These are phyloP conservation scores for Antitype chi DNA, from an alignment of 2,888 invertebrate species.

Conservation along the genomic window DNA sequence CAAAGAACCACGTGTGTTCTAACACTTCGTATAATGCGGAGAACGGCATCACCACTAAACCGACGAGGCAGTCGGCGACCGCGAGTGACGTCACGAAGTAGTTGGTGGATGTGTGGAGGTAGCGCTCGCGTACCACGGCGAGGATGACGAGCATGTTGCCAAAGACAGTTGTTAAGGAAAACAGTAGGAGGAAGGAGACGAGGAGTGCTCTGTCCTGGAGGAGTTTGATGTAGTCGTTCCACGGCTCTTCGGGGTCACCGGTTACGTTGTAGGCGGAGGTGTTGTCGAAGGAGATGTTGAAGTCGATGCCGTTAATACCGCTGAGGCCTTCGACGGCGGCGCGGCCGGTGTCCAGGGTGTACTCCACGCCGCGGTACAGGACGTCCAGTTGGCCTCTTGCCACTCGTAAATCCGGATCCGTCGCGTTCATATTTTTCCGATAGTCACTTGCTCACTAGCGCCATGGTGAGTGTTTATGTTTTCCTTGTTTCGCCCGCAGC, in stretches of 20 bases:
- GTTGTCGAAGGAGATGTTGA: constrained; percentile 82
- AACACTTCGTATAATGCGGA: constrained; percentile 97
- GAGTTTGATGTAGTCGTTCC: constrained; percentile 87
- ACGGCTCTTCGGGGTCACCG: constrained; percentile 78
- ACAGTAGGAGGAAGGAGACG: constrained; percentile 95
- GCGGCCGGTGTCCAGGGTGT: constrained; percentile 75
- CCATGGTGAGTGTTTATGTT: constrained; percentile 88
- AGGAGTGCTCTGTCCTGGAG: constrained; percentile 93
- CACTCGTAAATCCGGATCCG: constrained; percentile 83
- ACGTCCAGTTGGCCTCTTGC: constrained; percentile 86
- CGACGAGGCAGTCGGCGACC: constrained; percentile 98
- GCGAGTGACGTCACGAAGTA: constrained; percentile 99
- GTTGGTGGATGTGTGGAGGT: constrained; percentile 99
- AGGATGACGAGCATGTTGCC: constrained; percentile 98
- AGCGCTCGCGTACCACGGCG: constrained; percentile 97
- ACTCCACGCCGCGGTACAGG: constrained; percentile 81
- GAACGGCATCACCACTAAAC: constrained; percentile 99
- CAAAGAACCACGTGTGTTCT: constrained; percentile 98
- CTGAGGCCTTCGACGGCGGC: constrained; percentile 79
- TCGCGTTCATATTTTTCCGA: constrained; percentile 87
- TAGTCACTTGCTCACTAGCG: constrained; percentile 84
- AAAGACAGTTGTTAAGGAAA: constrained; percentile 98
- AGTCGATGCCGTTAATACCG: constrained; percentile 79
- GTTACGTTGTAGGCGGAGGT: constrained; percentile 77
- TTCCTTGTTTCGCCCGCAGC: constrained; percentile 87